Conservation (phyloP, 2,888 invertebrate species). For the Melipona bicolor region DNA sequence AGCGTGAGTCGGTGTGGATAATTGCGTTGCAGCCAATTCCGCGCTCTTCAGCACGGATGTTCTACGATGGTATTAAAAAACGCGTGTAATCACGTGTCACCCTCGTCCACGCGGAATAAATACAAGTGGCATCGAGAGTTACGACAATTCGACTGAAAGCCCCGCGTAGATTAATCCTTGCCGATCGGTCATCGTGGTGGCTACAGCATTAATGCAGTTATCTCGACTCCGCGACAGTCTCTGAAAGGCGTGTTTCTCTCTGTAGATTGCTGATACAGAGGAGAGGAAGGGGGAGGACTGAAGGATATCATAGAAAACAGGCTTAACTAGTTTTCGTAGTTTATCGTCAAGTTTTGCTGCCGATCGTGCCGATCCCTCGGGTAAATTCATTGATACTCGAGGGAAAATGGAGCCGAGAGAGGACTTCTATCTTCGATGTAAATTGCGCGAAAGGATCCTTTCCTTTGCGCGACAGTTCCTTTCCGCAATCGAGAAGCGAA, state of each 20-base stretch:
- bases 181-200: constrained; percentile 50
- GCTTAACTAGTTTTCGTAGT: constrained; percentile 63
- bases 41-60: not conserved
- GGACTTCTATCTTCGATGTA: constrained; percentile 38
- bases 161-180: constrained; percentile 62
- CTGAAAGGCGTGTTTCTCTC: constrained; percentile 59
- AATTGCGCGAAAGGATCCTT: constrained; percentile 22
- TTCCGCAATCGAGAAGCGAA: constrained; percentile 13
- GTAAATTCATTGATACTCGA: constrained; percentile 50
- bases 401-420: constrained; percentile 9
- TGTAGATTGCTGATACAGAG: constrained; percentile 43
- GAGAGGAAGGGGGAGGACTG: not conserved
- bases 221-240: constrained; percentile 59
- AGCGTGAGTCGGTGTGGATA: not conserved
- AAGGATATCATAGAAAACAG: constrained; percentile 57
- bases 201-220: constrained; percentile 62
- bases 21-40: not conserved
- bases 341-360: constrained; percentile 35
- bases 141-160: constrained; percentile 41
- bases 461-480: not conserved
- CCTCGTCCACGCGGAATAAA: constrained; percentile 1
- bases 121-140: constrained; percentile 17
- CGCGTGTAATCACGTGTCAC: constrained; percentile 31
- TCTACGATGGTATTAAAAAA: not conserved
- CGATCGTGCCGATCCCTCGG: constrained; percentile 26